These are phyloP conservation scores for Tapera naevia DNA, from an alignment of 2,797 vertebrate species.

Conservation along the genomic window DNA sequence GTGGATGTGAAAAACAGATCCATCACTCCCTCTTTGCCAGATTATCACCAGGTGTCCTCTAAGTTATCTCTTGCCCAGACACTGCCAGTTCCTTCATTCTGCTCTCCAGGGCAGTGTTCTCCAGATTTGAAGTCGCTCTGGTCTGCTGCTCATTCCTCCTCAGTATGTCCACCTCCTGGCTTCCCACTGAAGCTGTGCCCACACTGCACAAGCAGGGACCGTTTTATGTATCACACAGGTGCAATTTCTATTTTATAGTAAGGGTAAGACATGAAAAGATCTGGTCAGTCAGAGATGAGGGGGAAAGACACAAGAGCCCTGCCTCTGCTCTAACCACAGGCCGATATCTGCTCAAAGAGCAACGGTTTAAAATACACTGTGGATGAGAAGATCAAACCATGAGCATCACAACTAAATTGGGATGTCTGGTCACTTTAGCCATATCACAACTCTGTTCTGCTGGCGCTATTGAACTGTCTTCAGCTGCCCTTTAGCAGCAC, in stretches of 20 bases:
- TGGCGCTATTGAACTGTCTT: neutral
- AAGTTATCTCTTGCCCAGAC: neutral
- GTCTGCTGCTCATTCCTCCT: neutral
- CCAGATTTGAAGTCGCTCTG: accelerated
- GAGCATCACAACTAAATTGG: neutral
- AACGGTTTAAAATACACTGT: neutral
- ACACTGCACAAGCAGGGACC: neutral
- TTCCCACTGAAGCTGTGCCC: neutral
- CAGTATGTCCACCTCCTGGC: neutral
- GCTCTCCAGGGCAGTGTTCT: accelerated
- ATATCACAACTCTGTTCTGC: neutral
- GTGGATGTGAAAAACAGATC: neutral
- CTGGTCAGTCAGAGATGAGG: neutral
- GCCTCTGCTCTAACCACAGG: neutral
- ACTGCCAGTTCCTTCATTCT: neutral
- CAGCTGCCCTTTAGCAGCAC: constrained; percentile 44
- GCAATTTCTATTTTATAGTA: neutral
- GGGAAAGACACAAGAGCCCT: neutral
- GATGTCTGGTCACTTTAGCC: neutral
- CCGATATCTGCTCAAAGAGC: accelerated
- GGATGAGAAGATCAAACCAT: neutral
- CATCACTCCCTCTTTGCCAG: neutral
- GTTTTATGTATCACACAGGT: neutral
- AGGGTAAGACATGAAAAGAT: neutral
- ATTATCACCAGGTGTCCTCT: neutral